Base-by-base conservation (phyloP, 2,888 invertebrate species). In the Leucophora obtusa region DNA sequence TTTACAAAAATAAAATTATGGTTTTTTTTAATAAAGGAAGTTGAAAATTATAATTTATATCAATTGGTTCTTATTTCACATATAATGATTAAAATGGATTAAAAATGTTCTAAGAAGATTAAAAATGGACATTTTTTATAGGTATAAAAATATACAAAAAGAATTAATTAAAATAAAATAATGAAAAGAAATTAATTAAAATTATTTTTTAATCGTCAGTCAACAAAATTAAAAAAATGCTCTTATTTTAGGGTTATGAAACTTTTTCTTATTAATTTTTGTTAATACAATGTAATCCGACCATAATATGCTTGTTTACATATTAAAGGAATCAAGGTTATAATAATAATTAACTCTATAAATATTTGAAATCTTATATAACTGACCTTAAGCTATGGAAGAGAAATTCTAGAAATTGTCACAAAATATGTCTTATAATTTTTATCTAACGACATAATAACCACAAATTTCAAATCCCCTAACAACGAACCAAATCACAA, bases 261-360 rank as follows among this genome's bases (percentile, higher is more conserved):
- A 38, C 14, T 43, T 38, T 28, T 28, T 28, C 28, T 3, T 28
- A 28, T 28, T 6, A 6, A 1, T 1, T 28, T 28, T 18, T 8
- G 10, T 17, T 35, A 17, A 38, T 35, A 18, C 18, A 14, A 15
- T 47, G 24, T 47, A 21, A 60, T 38, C 18, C n/a, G n/a, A n/a
- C n/a, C n/a, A n/a, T n/a, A n/a, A n/a, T n/a, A n/a, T n/a, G n/a
- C n/a, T n/a, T n/a, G n/a, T n/a, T n/a, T n/a, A n/a, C n/a, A 47
- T 47, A n/a, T 47, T n/a, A 47, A 47, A 47, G n/a, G 14, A 59
- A 14, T 38, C 59, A 59, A 59, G 59, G 59, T 38, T 59, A 35
- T n/a, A 14, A 47, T n/a, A n/a, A n/a, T n/a, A 47, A n/a, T 47
- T n/a, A 47, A 5, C 6, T n/a, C 14, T n/a, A n/a, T 47, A n/a